Conservation (phyloP, 1,140 invertebrate genomes). For the Pachypsylla venusta region DNA sequence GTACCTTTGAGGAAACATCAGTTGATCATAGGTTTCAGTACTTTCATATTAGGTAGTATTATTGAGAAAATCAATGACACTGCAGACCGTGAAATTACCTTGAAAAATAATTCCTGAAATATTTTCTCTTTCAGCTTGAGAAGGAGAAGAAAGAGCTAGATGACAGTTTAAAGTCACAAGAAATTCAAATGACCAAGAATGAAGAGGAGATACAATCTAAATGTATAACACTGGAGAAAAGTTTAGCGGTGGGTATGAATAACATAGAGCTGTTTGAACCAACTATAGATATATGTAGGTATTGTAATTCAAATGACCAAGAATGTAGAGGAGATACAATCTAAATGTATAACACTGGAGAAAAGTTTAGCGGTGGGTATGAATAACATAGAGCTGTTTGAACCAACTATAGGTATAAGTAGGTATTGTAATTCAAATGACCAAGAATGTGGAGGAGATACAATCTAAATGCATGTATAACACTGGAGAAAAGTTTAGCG, state of each 20-base stretch:
- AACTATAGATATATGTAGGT: no score
- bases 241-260: slow-evolving; percentile 45
- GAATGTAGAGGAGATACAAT: slow-evolving; percentile 47
- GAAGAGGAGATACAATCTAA: slow-evolving; percentile 48
- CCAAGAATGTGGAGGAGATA: slow-evolving; percentile 47
- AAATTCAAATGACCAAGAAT: slow-evolving; percentile 41
- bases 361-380: slow-evolving; percentile 41
- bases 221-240: slow-evolving; percentile 8
- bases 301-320: slow-evolving; percentile 42
- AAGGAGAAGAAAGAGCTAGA: slow-evolving; percentile 43
- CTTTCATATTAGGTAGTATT: no score
- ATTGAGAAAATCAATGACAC: no score
- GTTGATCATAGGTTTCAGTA: no score
- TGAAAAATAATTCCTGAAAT: no score
- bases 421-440: slow-evolving; percentile 39
- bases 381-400: no score
- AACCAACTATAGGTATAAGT: no score
- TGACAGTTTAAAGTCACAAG: slow-evolving; percentile 44
- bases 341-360: slow-evolving; percentile 29
- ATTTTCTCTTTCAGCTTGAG: slow-evolving; percentile 27
- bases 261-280: no score
- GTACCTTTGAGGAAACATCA: no score
- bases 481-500: slow-evolving; percentile 34
- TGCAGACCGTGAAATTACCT: no score
- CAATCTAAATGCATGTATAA: slow-evolving; percentile 37